Percentiles rank a stretch among this genome's conserved stretches.
These are phyloP conservation scores for Sebastes fasciatus DNA, from an alignment of 2,113 vertebrate species.

Conservation along the genomic window DNA sequence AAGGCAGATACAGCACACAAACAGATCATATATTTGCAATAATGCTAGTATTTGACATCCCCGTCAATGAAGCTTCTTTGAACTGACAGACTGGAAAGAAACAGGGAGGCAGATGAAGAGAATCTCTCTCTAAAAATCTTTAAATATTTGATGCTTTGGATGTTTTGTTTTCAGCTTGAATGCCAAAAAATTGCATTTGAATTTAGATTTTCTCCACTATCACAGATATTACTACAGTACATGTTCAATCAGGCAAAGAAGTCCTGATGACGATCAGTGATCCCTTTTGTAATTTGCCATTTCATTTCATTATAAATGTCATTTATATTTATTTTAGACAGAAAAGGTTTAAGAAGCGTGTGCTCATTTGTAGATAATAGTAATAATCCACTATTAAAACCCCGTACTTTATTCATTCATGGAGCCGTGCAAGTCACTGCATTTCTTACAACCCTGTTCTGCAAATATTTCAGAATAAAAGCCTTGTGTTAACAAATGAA, in stretches of 20 bases:
- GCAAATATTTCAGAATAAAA: too few species aligned
- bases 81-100: slow-evolving; percentile 3
- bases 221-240: neutral
- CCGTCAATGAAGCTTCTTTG: neutral
- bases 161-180: neutral
- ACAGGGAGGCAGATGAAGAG: neutral
- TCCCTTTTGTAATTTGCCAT: too few species aligned
- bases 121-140: neutral
- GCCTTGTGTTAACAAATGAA: too few species aligned
- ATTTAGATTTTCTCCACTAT: neutral
- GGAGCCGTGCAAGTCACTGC: too few species aligned
- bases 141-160: slow-evolving; percentile 9
- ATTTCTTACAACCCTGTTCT: too few species aligned
- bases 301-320: too few species aligned
- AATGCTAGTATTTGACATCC: slow-evolving; percentile 23
- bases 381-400: too few species aligned
- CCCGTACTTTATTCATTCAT: too few species aligned
- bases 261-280: neutral
- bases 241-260: neutral
- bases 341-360: too few species aligned
- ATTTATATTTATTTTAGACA: too few species aligned
- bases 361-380: too few species aligned
- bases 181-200: neutral
- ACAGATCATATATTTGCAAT: neutral
- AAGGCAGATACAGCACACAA: slow-evolving; percentile 2